A percentile compares a stretch with the other conserved stretches of the same genome.
These are phyloP conservation scores for Hemibagrus guttatus DNA, from an alignment of 2,797 vertebrate genomes.

Conservation along the genomic window DNA sequence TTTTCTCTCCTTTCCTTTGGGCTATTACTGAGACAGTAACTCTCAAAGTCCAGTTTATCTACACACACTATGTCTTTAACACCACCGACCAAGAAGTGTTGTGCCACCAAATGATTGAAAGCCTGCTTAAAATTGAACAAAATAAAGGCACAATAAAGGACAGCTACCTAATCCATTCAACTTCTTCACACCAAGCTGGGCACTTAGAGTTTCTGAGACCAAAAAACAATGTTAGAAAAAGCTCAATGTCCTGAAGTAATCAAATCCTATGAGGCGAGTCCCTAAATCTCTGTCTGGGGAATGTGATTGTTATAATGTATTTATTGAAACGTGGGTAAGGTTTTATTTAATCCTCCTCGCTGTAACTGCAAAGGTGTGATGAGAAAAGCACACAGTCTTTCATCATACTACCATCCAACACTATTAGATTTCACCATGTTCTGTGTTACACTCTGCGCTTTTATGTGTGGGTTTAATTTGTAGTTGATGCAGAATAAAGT, in stretches of 20 bases:
- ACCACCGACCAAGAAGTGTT: slow-evolving; percentile 5
- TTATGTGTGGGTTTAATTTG: slow-evolving; percentile 39
- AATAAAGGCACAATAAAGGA: slow-evolving; percentile 55
- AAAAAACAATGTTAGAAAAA: slow-evolving; percentile 78
- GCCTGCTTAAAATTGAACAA: slow-evolving; percentile 52
- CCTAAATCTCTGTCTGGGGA: slow-evolving; percentile 85
- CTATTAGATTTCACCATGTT: slow-evolving; percentile 77
- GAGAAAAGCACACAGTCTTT: slow-evolving; percentile 83
- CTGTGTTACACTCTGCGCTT: slow-evolving; percentile 60
- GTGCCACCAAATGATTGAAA: slow-evolving; percentile 52
- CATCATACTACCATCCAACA: slow-evolving; percentile 80
- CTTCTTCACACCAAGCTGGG: slow-evolving; percentile 49
- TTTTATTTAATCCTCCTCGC: slow-evolving; percentile 80
- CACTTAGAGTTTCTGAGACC: slow-evolving; percentile 55
- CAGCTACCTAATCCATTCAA: slow-evolving; percentile 55
- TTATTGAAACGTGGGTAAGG: slow-evolving; percentile 85
- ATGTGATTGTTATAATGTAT: slow-evolving; percentile 83
- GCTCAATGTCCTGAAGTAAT: slow-evolving; percentile 80
- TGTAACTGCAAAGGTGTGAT: slow-evolving; percentile 80
- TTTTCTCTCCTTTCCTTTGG: slow-evolving; percentile 1
- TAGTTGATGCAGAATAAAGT: slow-evolving; percentile 34
- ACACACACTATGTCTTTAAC: slow-evolving; percentile 25
- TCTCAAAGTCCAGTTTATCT: neutral
- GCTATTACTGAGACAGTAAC: slow-evolving; percentile 8
- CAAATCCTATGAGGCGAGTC: slow-evolving; percentile 83